Base-by-base conservation (phyloP, 2,888 invertebrate genomes). In the Sarcophaga variegata region DNA sequence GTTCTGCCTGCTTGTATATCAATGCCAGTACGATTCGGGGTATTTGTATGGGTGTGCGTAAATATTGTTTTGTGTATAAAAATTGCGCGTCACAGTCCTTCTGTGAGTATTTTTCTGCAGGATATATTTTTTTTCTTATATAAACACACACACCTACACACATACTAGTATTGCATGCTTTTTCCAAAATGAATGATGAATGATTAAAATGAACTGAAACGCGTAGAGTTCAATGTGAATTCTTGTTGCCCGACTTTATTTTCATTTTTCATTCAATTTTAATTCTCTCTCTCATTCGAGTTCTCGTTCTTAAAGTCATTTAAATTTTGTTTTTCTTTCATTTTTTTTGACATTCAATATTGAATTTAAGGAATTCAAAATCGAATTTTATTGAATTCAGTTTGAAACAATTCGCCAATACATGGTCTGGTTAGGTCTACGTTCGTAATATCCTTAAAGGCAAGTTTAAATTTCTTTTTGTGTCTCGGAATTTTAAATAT, bases 61-160 rank as follows among this genome's bases (percentile, higher is more conserved):
- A 12, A 17, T 54, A 54, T 12, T 54, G 17, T 54, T 54, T 37
- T 54, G 64, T 64, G 14, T 64, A 77, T 54, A 20, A 66, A 74
- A 81, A 86, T 75, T 75, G 54, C 78, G 69, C 81, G 78, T 75
- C 81, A 81, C 66, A 78, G 78, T 84, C 75, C 78, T 84, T 60
- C 47, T 83, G 77, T 47, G 59, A 63, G 54, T 54, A 83, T 84
- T 75, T 67, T 80, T 70, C 54, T 70, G 75, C 20, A 77, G 59
- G 71, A 70, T 77, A 71, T 63, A 72, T 70, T 75, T 70, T 54
- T 17, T 37, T 37, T 37, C 17, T 62, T 69, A 59, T 25, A 71
- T 49, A 37, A 10, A 37, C 8, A 67, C 5, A 54, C 17, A 59
- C 47, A 45, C n/a, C 62, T 27, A 72, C 66, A 78, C 20, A 76